A percentile compares a stretch with the other conserved stretches of the same genome.
These are phyloP conservation scores for Astreopora myriophthalma DNA, from an alignment of 64 coral and sea anemone species.

Conservation along the genomic window DNA sequence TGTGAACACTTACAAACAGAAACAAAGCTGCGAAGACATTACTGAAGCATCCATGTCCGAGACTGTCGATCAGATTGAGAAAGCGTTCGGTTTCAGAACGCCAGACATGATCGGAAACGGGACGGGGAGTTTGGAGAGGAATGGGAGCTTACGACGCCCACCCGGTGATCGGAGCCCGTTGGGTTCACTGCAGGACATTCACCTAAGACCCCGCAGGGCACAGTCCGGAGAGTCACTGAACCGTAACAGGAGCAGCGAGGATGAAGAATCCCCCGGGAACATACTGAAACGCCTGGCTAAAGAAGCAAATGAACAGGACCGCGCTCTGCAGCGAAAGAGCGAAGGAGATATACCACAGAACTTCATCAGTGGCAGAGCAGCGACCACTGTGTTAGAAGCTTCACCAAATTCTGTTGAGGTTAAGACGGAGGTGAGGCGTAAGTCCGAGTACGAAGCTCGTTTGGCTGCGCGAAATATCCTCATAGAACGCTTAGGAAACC, in stretches of 20 bases:
- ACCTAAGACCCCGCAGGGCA: constrained; percentile 1
- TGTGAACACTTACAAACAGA: constrained; percentile 82
- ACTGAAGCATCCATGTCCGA: constrained; percentile 82
- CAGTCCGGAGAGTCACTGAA: constrained; percentile 35
- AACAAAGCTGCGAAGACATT: constrained; percentile 63
- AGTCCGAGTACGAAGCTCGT: constrained; percentile 64
- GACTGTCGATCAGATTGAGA: constrained; percentile 91
- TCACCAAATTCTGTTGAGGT: constrained; percentile 36
- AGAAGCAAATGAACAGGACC: constrained; percentile 3
- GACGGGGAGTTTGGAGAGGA: constrained; percentile 23
- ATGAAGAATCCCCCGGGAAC: constrained; percentile 14
- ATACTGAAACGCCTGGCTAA: constrained; percentile 15
- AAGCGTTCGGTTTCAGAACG: constrained; percentile 81
- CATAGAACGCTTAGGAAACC: constrained; percentile 81
- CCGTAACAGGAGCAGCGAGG: background rate
- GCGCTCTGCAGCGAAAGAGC: background rate
- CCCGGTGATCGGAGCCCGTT: background rate
- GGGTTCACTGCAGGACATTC: constrained; percentile 11
- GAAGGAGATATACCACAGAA: constrained; percentile 35
- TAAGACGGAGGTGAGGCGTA: constrained; percentile 24
- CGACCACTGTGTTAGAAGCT: constrained; percentile 30
- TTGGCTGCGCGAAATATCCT: constrained; percentile 74
- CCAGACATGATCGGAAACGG: constrained; percentile 41
- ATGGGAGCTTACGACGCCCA: background rate
- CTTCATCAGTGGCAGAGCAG: background rate